Percentiles rank a stretch among this genome's conserved stretches.
phyloP scores from a whole-genome alignment of 2,797 vertebrate species.

The Ctenochaetus hawaiiensis region DNA sequence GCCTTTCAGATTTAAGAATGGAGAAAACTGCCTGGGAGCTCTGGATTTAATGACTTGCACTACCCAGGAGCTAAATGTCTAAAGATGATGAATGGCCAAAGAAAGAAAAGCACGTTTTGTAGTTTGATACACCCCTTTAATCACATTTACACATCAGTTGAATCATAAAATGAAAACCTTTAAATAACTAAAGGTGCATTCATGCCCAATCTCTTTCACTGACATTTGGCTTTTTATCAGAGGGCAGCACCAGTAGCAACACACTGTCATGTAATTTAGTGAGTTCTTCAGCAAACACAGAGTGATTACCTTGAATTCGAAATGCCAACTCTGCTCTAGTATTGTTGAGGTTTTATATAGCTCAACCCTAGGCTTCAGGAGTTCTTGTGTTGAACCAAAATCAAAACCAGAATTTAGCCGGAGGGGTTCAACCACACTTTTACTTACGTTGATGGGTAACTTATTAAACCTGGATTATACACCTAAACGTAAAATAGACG shows the following conservation, averaged over 20 bases:
- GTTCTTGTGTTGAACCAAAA: neutral
- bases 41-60: constrained; percentile 78
- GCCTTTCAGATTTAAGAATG: constrained; percentile 72
- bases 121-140: constrained; percentile 73
- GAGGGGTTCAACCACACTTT: constrained; percentile 1
- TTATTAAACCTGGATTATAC: neutral
- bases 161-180: constrained; percentile 72
- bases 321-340: constrained; percentile 13
- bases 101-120: constrained; percentile 71
- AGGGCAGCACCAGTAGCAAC: constrained; percentile 41
- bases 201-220: constrained; percentile 38
- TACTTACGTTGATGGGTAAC: neutral
- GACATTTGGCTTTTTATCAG: constrained; percentile 55
- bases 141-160: constrained; percentile 72
- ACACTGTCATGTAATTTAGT: constrained; percentile 41
- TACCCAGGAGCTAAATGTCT: constrained; percentile 73
- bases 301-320: constrained; percentile 30
- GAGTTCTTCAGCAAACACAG: constrained; percentile 35
- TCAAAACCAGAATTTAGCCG: neutral
- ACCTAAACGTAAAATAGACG: too few species aligned
- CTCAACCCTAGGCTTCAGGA: neutral
- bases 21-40: constrained; percentile 68
- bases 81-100: constrained; percentile 77
- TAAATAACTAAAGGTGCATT: constrained; percentile 65
- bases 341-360: neutral